Base-by-base conservation (phyloP, 2,888 invertebrate genomes). In the Halictus quadricinctus region DNA sequence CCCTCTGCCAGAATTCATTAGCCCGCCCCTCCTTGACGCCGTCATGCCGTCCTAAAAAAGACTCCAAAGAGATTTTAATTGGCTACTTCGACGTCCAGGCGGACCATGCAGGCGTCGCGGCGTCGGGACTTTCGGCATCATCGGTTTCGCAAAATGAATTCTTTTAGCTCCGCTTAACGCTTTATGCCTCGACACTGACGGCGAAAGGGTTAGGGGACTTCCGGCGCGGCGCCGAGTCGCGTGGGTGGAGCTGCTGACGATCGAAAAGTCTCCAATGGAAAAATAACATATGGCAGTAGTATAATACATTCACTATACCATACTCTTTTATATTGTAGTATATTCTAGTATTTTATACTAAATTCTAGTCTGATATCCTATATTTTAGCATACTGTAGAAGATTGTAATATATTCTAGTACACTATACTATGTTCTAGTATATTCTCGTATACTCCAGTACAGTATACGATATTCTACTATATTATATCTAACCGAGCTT, bases 31-130 rank as follows among this genome's bases (percentile, higher is more conserved):
- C 76, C 81, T 76, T 76, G 73, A 76, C 76, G 79, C 81, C 64
- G 85, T 60, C 83, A 83, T 80, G 73, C 80, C 83, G 69, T 76
- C 69, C 87, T 88, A 84, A 91, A 88, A 90, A 90, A 88, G 91
- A 87, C 80, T 84, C 88, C 86, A 88, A 89, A 90, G 86, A 89
- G 92, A 92, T 92, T 92, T 92, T 92, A 92, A 92, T 92, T 92
- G 92, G 92, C 91, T 90, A 87, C 91, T 91, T 89, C 86, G 88
- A 86, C 87, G 87, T 77, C 77, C 86, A 77, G 79, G 69, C 78
- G 60, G n/a, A 73, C 64, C 29, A 25, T 70, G 48, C 70, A 70
- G 72, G 78, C 81, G 80, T 83, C 85, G 83, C 86, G 83, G 66
- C 74, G 80, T 54, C 54, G 80, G 41, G 58, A 15, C 81, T 58